Conservation (phyloP, 2,797 vertebrate species). For the Strix occidentalis region DNA sequence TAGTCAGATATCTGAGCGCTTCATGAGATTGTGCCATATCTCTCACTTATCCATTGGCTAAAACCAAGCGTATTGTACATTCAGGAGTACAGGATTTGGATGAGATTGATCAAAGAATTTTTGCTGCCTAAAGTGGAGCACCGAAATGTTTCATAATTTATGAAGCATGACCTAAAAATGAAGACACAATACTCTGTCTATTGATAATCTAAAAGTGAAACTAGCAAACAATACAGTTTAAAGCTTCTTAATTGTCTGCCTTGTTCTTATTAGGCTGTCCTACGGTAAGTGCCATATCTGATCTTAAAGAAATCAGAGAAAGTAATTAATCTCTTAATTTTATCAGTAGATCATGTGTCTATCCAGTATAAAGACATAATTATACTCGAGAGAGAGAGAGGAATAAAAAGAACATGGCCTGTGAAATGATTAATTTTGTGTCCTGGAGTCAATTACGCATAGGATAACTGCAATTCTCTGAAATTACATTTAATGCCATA, state of each 20-base stretch:
- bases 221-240: background rate
- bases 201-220: background rate
- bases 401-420: slow-evolving; percentile 48
- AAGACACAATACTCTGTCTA: background rate
- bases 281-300: background rate
- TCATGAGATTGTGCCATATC: background rate
- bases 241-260: background rate
- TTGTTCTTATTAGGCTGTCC: background rate
- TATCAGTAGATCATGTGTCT: background rate
- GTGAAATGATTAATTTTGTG: slow-evolving; percentile 60
- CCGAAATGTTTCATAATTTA: background rate
- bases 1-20: background rate
- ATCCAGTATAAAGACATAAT: slow-evolving; percentile 57
- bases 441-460: slow-evolving; percentile 44
- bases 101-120: background rate
- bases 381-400: slow-evolving; percentile 11
- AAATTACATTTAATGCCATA: slow-evolving; percentile 40
- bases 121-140: background rate
- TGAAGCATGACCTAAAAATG: background rate
- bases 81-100: background rate
- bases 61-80: background rate
- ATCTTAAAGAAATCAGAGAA: slow-evolving; percentile 42
- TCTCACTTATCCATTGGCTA: background rate
- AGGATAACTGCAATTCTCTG: slow-evolving; percentile 31
- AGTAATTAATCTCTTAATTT: slow-evolving; percentile 59